Evolutionary conservation across 2,113 vertebrate species (phyloP).

Genomic region (Cololabis saira): DNA sequence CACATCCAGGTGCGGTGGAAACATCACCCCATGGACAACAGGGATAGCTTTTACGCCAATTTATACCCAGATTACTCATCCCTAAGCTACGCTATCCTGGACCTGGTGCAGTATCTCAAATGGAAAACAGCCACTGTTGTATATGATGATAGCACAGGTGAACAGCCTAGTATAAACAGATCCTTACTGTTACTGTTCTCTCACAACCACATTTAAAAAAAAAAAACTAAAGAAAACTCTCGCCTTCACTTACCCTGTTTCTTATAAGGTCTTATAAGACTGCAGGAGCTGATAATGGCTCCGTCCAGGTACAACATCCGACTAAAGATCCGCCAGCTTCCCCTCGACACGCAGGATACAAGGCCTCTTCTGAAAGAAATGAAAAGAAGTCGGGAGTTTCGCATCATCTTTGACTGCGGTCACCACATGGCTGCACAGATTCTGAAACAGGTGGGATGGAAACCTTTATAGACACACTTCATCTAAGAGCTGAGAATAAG

Average conservation of each 20-base stretch:
- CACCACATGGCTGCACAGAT: conserved; percentile 97
- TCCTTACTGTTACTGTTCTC: neutral
- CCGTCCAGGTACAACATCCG: conserved; percentile 97
- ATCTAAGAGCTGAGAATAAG: conserved; percentile 3
- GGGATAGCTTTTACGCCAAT: conserved; percentile 98
- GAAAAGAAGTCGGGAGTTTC: conserved; percentile 96
- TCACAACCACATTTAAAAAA: neutral
- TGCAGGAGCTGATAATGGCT: conserved; percentile 98
- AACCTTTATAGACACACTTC: conserved; percentile 3
- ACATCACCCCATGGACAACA: conserved; percentile 97
- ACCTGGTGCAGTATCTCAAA: conserved; percentile 95
- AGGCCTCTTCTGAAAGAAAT: conserved; percentile 97
- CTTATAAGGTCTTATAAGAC: conserved; percentile 91
- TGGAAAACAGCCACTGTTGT: conserved; percentile 98
- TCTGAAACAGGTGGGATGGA: conserved; percentile 89
- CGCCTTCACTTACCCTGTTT: conserved; percentile 27
- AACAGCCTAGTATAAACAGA: conserved; percentile 33
- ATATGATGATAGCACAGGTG: conserved; percentile 98
- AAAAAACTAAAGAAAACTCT: neutral
- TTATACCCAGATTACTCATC: conserved; percentile 97
- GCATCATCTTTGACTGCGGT: conserved; percentile 98
- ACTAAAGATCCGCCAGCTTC: conserved; percentile 97
- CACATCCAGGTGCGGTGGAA: conserved; percentile 99
- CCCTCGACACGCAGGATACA: conserved; percentile 88
- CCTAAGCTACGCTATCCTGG: conserved; percentile 96